A percentile compares a stretch with the other conserved stretches of the same genome.
Evolutionary conservation across 2,113 vertebrate species (phyloP).

Genomic region (Sus scrofa): T2T-Sscrofa CM000820.6:140900501-140901000

Average conservation of each 20-base stretch:
- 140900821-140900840: too few relatives aligned
- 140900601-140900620: not conserved
- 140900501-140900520: too few relatives aligned
- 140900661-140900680: not conserved
- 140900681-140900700: rapidly evolving
- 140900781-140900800: not conserved
- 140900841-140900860: too few relatives aligned
- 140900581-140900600: not conserved
- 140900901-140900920: too few relatives aligned
- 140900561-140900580: not conserved
- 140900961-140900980: conserved; percentile 63
- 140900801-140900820: conserved; percentile 18
- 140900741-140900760: not conserved
- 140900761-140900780: not conserved
- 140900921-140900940: too few relatives aligned
- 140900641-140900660: not conserved
- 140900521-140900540: too few relatives aligned
- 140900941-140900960: not conserved
- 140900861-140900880: too few relatives aligned
- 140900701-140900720: too few relatives aligned
- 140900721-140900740: not conserved
- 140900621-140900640: not conserved
- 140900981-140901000: conserved; percentile 59
- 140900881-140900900: too few relatives aligned
- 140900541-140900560: not conserved